These are phyloP conservation scores for Eueremaeus valkanovi DNA, from an alignment of 2,888 invertebrate species.

Conservation along the genomic window DNA sequence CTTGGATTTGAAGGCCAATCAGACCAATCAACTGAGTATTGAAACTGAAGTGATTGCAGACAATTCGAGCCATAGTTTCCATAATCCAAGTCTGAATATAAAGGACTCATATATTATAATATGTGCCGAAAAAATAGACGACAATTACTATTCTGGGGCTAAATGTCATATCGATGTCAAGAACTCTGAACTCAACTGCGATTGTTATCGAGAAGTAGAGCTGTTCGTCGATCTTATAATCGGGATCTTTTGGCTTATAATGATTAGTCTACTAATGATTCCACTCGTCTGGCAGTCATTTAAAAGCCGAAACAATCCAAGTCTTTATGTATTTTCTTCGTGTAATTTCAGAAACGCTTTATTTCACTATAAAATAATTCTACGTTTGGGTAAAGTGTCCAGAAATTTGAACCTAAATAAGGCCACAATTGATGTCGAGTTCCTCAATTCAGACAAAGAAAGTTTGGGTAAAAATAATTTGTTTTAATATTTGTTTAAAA, in stretches of 20 bases:
- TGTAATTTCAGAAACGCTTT: not conserved
- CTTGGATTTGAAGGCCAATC: not conserved
- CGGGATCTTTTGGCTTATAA: not conserved
- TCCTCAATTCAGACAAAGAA: not conserved
- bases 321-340: not conserved
- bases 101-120: not conserved
- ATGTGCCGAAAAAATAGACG: not conserved
- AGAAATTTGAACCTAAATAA: not conserved
- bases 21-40: not conserved
- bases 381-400: not conserved
- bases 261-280: not conserved
- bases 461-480: not conserved
- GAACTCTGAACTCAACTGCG: not conserved
- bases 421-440: not conserved
- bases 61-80: not conserved
- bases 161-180: not conserved
- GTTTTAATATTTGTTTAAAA: not conserved
- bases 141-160: not conserved
- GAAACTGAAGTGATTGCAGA: not conserved
- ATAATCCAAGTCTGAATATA: not conserved
- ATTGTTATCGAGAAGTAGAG: not conserved
- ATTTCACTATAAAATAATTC: not conserved
- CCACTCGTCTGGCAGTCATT: not conserved
- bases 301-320: not conserved
- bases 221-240: not conserved